Evolutionary conservation across 2,113 vertebrate species (phyloP).

Genomic region (Pedetes capensis): DNA sequence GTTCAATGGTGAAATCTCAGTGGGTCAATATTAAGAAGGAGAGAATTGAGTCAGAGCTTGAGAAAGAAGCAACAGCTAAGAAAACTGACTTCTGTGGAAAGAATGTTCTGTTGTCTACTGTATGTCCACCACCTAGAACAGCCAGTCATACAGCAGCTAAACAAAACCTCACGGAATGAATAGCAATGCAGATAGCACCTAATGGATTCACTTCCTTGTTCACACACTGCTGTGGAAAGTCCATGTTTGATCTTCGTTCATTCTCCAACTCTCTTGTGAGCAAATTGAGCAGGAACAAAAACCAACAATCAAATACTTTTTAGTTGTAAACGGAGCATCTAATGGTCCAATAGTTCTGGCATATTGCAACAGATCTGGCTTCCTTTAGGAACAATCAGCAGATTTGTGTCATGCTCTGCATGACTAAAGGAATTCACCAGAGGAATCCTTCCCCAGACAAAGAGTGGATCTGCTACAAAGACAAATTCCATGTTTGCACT

Average conservation of each 20-base stretch:
- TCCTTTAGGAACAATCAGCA: not conserved
- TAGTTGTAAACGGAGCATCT: not conserved
- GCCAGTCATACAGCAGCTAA: not conserved
- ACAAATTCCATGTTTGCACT: constrained; percentile 8
- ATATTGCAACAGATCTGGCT: not conserved
- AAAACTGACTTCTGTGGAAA: not conserved
- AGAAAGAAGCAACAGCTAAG: not conserved
- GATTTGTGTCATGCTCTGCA: not conserved
- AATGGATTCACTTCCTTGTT: not conserved
- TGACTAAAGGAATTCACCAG: not conserved
- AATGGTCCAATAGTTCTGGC: not conserved
- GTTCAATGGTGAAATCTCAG: not conserved
- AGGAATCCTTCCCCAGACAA: not conserved
- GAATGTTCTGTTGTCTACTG: not conserved
- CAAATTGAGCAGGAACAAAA: not conserved
- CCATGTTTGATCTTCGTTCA: not conserved
- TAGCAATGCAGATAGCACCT: not conserved
- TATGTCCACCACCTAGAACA: not conserved
- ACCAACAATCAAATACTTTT: not conserved
- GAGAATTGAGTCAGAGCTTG: not conserved
- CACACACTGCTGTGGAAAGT: not conserved
- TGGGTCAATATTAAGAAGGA: not conserved
- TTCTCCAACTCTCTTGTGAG: not conserved
- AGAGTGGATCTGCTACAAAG: not conserved
- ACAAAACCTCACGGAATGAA: not conserved